Base-by-base conservation (phyloP, 1,140 invertebrate genomes). In the Streblospio benedicti region DNA sequence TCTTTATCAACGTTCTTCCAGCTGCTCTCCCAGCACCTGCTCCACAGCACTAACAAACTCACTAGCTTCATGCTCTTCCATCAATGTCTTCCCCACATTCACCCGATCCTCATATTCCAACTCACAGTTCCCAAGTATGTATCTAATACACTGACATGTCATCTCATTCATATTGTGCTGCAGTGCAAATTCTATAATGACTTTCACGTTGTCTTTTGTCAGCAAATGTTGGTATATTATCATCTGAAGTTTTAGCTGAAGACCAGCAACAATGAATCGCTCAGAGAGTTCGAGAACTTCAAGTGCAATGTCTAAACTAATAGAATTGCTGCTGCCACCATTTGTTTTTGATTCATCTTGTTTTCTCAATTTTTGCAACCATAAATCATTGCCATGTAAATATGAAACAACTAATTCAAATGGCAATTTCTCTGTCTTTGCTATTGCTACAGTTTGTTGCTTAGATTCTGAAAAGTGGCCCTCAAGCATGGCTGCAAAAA, bases 401-500 rank as follows among this genome's bases (percentile, higher is more conserved):
- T n/a, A 28, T 27, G 23, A 9, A 47, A 28, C n/a, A 47, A 23
- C 45, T n/a, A n/a, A n/a, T n/a, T n/a, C n/a, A 9, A 12, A 47
- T 27, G 45, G 45, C 45, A 28, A 23, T 23, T 14, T 23, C 25
- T 9, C 45, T 14, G 5, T 31, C 51, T 5, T 53, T 27, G 18
- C 27, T 27, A 20, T 31, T 30, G 25, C 51, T 20, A 53, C 51
- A 16, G 23, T 23, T 9, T 18, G 23, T 32, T 59, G 56, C 2
- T 28, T 53, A 5, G 68, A 62, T 32, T 71, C 69, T 2, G 61
- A 52, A 53, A 67, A 71, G 51, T 68, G 57, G 1, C 69, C 68
- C 20, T 59, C 56, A 44, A 71, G 55, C 69, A 71, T 71, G 55
- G 69, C 69, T 2, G 63, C 32, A 58, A 71, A 71, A 43, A 71